Percentiles rank a stretch among this genome's conserved stretches.
Conservation (phyloP, 1,140 invertebrate species). For the Harpegnathos saltator region DNA sequence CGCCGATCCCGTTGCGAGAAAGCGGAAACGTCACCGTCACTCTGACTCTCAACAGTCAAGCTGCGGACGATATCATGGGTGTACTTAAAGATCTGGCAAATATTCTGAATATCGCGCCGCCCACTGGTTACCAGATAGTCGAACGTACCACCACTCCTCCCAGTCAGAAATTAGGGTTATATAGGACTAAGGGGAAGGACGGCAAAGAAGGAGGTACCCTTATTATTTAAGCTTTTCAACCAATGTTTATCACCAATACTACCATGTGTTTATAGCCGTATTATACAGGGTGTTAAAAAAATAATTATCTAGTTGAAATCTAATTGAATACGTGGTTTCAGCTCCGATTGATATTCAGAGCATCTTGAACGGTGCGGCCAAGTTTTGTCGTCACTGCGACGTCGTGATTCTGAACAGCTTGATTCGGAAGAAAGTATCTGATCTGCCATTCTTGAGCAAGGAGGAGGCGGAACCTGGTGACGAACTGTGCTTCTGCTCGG, state of each 20-base stretch:
- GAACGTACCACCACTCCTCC: conserved; percentile 92
- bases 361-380: conserved; percentile 94
- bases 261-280: too few relatives aligned
- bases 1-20: conserved; percentile 88
- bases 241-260: too few relatives aligned
- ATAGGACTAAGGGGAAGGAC: conserved; percentile 93
- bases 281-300: too few relatives aligned
- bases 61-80: conserved; percentile 96
- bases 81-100: conserved; percentile 96
- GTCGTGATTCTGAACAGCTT: conserved; percentile 94
- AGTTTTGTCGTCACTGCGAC: conserved; percentile 97
- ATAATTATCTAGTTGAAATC: too few relatives aligned
- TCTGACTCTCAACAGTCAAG: conserved; percentile 94
- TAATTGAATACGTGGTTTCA: conserved; percentile 68
- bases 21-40: conserved; percentile 96
- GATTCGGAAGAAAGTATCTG: conserved; percentile 92
- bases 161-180: conserved; percentile 92
- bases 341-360: conserved; percentile 95
- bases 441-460: conserved; percentile 90
- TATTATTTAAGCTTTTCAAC: too few relatives aligned
- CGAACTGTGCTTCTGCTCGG: conserved; percentile 94
- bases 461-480: conserved; percentile 89
- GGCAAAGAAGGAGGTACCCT: conserved; percentile 91
- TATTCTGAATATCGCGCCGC: conserved; percentile 95
- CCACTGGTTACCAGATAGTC: conserved; percentile 93